Base-by-base conservation (phyloP, 92 coral and sea anemone genomes). In the Zoanthus sociatus region DNA sequence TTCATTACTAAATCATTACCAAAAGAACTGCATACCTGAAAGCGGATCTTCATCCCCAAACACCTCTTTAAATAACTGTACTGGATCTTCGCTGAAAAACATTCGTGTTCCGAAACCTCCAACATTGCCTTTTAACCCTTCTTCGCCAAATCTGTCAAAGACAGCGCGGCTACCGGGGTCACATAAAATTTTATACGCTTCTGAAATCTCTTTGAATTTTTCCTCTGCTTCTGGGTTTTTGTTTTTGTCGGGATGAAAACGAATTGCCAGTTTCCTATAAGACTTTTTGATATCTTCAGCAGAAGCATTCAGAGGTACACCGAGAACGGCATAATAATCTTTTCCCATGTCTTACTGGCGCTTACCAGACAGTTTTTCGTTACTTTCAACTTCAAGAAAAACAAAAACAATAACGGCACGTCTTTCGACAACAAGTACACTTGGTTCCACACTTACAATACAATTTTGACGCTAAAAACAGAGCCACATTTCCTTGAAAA, bases 231-330 rank as follows among this genome's bases (percentile, higher is more conserved):
- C 98, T 70, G 92, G 90, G 81, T 73, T 94, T 84, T 95, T 97
- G 90, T 97, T 97, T 81, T 97, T 97, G 88, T 97, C 99, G 7
- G 99, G 99, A 71, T 97, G 99, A 89, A 87, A 97, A 18, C 93
- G 87, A 79, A 96, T 74, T 33, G 99, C 99, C 88, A 95, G 95
- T 84, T 91, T 93, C 76, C 95, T 97, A 91, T 95, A 97, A 0
- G 97, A 98, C 87, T 93, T 97, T 81, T 94, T 95, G 87, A 97
- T 95, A 33, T 97, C 99, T 53, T 97, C 99, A 32, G 83, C 79
- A 67, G 94, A 83, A 45, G 99, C 99, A 78, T 93, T 93, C 86
- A 97, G 91, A 18, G 99, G 95, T 76, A 97, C 99, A 13, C 99
- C 99, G 8, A 97, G 97, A 33, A 97, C 94, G 5, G 91, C 92